Evolutionary conservation across 2,888 invertebrate genomes (phyloP).

Genomic region (Gryllus longicercus): DNA sequence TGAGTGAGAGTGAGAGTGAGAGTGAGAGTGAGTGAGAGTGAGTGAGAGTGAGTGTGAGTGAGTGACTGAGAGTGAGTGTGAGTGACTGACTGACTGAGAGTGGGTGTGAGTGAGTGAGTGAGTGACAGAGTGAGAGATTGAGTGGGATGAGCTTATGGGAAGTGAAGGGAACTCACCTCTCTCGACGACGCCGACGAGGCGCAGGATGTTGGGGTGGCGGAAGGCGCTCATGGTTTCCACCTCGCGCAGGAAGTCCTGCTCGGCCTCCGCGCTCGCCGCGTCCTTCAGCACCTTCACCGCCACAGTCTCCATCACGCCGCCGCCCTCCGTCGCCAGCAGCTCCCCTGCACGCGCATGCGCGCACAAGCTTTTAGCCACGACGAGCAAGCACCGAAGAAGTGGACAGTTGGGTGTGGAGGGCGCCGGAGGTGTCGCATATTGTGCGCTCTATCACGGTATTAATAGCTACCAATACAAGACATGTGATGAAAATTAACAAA

Average conservation of each 20-base stretch:
- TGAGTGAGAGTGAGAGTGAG: neutral
- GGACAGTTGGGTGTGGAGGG: too few species aligned
- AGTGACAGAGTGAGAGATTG: too few species aligned
- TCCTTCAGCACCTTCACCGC: conserved; percentile 80
- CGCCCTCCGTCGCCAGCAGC: conserved; percentile 48
- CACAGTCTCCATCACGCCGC: conserved; percentile 47
- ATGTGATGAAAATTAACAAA: too few species aligned
- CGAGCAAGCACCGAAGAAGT: too few species aligned
- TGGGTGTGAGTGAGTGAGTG: too few species aligned
- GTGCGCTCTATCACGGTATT: too few species aligned
- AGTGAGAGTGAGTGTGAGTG: too few species aligned
- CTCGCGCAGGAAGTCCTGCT: conserved; percentile 76
- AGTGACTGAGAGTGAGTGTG: too few species aligned
- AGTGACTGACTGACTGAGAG: too few species aligned
- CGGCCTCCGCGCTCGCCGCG: conserved; percentile 69
- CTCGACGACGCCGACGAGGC: conserved; percentile 71
- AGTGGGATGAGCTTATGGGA: conserved; percentile 35
- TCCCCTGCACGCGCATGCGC: conserved; percentile 52
- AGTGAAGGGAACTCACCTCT: conserved; percentile 53
- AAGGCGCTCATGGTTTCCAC: conserved; percentile 83
- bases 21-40: neutral
- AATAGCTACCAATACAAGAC: too few species aligned
- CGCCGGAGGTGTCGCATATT: too few species aligned
- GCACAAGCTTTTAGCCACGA: neutral
- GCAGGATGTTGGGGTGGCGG: conserved; percentile 73